These are phyloP conservation scores for Steinernema khuongi DNA, from an alignment of 1,140 invertebrate genomes.

Conservation along the genomic window DNA sequence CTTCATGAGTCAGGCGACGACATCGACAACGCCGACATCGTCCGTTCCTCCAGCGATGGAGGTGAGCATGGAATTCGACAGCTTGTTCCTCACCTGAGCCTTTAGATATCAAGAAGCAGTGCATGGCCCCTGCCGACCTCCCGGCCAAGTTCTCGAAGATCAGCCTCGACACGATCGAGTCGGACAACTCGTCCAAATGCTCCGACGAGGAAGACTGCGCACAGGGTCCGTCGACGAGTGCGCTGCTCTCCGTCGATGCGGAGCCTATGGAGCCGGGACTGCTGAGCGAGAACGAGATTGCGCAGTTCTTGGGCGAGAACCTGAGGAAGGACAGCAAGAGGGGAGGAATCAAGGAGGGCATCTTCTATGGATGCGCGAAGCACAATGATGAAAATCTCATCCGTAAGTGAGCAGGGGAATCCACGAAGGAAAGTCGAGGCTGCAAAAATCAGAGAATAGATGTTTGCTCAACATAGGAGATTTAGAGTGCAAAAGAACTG, in stretches of 20 bases:
- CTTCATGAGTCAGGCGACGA: slow-evolving; percentile 13
- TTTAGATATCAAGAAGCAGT: neutral
- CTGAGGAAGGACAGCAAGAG: slow-evolving; percentile 12
- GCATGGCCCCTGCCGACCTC: neutral
- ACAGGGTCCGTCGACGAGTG: neutral
- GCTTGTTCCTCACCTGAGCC: neutral
- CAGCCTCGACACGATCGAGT: neutral
- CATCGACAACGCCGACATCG: neutral
- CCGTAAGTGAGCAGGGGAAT: no score
- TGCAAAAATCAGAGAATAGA: no score
- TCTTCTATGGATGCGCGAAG: slow-evolving; percentile 46
- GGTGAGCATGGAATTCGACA: neutral
- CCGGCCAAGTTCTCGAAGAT: neutral
- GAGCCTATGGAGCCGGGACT: slow-evolving; percentile 14
- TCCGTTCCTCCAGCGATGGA: neutral
- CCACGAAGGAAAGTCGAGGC: no score
- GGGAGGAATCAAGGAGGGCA: slow-evolving; percentile 27
- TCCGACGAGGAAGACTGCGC: slow-evolving; percentile 32
- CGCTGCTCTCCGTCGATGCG: neutral
- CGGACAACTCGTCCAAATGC: slow-evolving; percentile 9
- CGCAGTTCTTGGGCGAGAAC: slow-evolving; percentile 20
- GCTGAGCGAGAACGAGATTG: slow-evolving; percentile 25
- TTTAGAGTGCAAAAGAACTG: no score
- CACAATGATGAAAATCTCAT: slow-evolving; percentile 33
- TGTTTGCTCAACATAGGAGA: no score